A percentile compares a stretch with the other conserved stretches of the same genome.
phyloP scores from a whole-genome alignment of 1,140 invertebrate species.

The Solenopsis invicta region DNA sequence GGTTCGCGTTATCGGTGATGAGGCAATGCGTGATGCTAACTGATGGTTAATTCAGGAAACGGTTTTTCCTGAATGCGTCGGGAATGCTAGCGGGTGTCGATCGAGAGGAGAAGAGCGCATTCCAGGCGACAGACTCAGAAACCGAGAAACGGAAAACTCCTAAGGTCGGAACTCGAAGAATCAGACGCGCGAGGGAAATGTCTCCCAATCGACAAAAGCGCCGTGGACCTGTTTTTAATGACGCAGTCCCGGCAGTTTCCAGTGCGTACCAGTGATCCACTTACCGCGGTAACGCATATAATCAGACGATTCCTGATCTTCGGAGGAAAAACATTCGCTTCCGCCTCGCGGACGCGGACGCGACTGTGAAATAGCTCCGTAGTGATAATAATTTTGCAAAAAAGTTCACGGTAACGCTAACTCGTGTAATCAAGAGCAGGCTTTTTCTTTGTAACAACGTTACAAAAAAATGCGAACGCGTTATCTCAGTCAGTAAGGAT shows the following conservation, averaged over 20 bases:
- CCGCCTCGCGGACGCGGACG: background rate
- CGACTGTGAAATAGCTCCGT: background rate
- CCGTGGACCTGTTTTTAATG: slow-evolving; percentile 13
- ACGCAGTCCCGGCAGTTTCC: too few species aligned
- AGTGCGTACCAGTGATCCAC: slow-evolving; percentile 53
- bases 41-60: slow-evolving; percentile 31
- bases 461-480: background rate
- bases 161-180: background rate
- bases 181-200: background rate
- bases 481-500: background rate
- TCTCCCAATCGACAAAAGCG: background rate
- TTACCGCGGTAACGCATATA: slow-evolving; percentile 32
- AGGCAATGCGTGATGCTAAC: slow-evolving; percentile 6
- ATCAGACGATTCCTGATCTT: background rate
- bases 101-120: background rate
- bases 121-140: background rate
- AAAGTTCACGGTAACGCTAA: background rate
- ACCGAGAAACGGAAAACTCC: background rate
- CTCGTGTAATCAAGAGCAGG: background rate
- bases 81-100: slow-evolving; percentile 12
- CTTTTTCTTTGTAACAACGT: background rate
- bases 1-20: too few species aligned
- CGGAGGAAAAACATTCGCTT: background rate
- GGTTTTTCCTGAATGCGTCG: background rate
- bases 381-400: background rate